A percentile compares a stretch with the other conserved stretches of the same genome.
phyloP scores from a whole-genome alignment of 2,888 invertebrate genomes.

The Chymomyza caudatula region DNA sequence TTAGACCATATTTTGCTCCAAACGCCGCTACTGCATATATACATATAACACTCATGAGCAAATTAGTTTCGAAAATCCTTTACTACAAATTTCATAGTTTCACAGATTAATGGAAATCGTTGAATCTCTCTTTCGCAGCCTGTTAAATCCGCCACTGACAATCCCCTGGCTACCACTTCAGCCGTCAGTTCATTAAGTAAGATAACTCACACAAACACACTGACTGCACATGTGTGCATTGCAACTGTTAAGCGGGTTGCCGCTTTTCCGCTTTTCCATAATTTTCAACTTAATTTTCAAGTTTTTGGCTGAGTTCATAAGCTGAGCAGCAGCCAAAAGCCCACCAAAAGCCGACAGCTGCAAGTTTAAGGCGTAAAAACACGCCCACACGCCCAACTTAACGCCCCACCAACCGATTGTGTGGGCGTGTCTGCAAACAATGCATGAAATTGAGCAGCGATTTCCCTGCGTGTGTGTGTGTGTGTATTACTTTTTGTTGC shows the following conservation, averaged over 20 bases:
- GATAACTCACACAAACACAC: neutral
- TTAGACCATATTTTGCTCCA: too few relatives aligned
- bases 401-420: neutral
- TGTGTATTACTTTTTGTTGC: neutral
- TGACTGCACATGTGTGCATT: neutral
- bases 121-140: too few relatives aligned
- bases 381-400: neutral
- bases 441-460: neutral
- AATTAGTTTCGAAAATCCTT: too few relatives aligned
- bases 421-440: neutral
- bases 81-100: too few relatives aligned
- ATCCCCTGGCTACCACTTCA: neutral
- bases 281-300: constrained; percentile 20
- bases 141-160: too few relatives aligned
- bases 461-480: neutral
- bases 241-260: neutral
- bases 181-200: neutral
- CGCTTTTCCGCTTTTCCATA: neutral
- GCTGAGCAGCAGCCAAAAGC: too few relatives aligned
- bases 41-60: too few relatives aligned
- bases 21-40: too few relatives aligned
- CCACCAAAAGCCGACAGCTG: neutral
- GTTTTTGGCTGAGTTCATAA: neutral
- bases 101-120: too few relatives aligned
- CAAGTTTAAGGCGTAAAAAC: neutral